phyloP scores from a whole-genome alignment of 2,113 vertebrate species.

The Pteronura brasiliensis region DNA sequence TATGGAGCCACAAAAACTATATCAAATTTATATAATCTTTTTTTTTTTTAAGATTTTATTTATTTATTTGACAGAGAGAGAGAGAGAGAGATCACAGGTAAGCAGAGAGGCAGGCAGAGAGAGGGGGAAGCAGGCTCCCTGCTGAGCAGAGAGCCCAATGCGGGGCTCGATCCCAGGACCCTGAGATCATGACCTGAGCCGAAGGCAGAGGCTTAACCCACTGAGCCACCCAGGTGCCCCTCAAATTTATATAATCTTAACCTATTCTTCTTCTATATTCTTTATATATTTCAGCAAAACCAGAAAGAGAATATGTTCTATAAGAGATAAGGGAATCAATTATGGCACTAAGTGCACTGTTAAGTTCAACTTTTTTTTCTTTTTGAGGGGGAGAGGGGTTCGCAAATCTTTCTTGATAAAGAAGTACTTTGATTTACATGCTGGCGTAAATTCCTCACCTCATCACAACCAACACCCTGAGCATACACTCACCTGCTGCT shows the following conservation, averaged over 20 bases:
- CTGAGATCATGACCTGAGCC: too few species aligned
- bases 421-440: not conserved
- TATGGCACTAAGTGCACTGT: not conserved
- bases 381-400: not conserved
- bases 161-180: too few species aligned
- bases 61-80: too few species aligned
- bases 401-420: not conserved
- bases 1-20: not conserved
- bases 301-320: not conserved
- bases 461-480: not conserved
- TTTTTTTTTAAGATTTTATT: too few species aligned
- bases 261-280: not conserved
- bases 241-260: not conserved
- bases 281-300: not conserved
- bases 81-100: too few species aligned
- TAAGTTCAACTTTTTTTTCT: not conserved
- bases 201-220: too few species aligned
- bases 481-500: not conserved
- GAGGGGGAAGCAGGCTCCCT: too few species aligned
- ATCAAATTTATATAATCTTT: not conserved
- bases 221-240: too few species aligned
- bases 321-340: not conserved
- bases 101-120: too few species aligned
- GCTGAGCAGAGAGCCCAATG: too few species aligned
- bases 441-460: not conserved